Evolutionary conservation across 2,888 invertebrate genomes (phyloP).

Genomic region (Helleia helle): DNA sequence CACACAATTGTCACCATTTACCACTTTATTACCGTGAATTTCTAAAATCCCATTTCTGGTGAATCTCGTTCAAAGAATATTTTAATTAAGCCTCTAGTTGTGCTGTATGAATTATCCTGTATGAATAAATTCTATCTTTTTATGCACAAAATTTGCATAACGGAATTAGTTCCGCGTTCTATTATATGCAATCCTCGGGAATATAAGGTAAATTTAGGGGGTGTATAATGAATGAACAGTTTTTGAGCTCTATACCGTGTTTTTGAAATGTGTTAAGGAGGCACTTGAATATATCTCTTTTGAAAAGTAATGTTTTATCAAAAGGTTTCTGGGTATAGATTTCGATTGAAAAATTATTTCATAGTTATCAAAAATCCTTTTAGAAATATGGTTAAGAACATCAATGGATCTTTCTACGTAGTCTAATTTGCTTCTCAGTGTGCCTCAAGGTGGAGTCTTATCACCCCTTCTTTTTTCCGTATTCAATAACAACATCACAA

Average conservation of each 20-base stretch:
- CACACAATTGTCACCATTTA: too few relatives aligned
- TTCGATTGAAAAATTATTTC: too few relatives aligned
- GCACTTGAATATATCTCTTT: not conserved
- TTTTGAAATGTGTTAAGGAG: not conserved
- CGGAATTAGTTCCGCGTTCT: not conserved
- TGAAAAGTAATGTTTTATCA: too few relatives aligned
- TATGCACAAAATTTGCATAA: slow-evolving; percentile 14
- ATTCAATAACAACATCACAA: slow-evolving; percentile 1
- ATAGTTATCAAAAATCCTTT: too few relatives aligned
- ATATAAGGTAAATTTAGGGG: not conserved
- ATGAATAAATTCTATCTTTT: slow-evolving; percentile 15
- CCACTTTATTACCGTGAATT: too few relatives aligned
- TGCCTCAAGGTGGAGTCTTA: slow-evolving; percentile 6
- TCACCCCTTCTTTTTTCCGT: not conserved
- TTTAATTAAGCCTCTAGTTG: slow-evolving; percentile 14
- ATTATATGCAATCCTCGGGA: slow-evolving; percentile 1
- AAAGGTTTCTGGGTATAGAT: too few relatives aligned
- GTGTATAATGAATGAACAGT: not conserved
- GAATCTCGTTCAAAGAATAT: slow-evolving; percentile 1
- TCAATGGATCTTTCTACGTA: not conserved
- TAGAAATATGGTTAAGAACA: too few relatives aligned
- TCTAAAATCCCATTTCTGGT: not conserved
- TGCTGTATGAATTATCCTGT: slow-evolving; percentile 10
- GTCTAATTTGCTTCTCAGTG: not conserved
- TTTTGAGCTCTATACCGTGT: not conserved